Evolutionary conservation across 2,113 vertebrate species (phyloP).

Genomic region (Mungos mungo): DNA sequence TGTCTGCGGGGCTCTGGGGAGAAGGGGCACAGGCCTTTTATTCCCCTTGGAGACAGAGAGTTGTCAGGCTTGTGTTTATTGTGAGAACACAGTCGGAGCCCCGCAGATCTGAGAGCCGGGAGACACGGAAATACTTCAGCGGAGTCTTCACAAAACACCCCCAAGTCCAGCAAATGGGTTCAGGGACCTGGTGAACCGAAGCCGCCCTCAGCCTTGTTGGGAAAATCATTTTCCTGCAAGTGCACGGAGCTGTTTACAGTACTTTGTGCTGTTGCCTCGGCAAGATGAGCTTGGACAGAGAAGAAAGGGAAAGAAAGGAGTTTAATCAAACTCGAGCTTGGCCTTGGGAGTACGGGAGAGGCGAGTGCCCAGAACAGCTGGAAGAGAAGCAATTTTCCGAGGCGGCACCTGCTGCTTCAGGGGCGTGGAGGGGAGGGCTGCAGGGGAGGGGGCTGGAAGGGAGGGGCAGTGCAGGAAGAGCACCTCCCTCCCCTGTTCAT

Average conservation of each 20-base stretch:
- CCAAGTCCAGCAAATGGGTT: constrained; percentile 2
- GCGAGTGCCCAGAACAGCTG: not conserved
- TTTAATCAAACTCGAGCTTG: not conserved
- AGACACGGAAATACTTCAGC: not conserved
- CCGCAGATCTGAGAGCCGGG: not conserved
- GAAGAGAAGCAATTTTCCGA: fast-evolving
- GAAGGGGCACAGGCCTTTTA: not conserved
- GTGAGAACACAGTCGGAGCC: not conserved
- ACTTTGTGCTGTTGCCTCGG: not conserved
- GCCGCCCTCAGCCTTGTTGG: not conserved
- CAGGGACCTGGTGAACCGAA: not conserved
- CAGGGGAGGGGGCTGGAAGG: not conserved
- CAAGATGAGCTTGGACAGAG: not conserved
- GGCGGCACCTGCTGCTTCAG: fast-evolving
- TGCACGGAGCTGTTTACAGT: fast-evolving
- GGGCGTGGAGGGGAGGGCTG: not conserved
- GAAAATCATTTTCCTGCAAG: constrained; percentile 13
- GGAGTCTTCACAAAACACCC: not conserved
- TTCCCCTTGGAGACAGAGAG: not conserved
- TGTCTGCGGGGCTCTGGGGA: not conserved
- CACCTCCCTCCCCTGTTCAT: too few relatives aligned
- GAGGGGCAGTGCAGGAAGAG: fast-evolving
- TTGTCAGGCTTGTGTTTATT: too few relatives aligned
- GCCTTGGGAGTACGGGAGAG: not conserved
- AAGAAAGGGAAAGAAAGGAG: not conserved